Conservation (phyloP, 2,888 invertebrate genomes). For the Seira ritae region DNA sequence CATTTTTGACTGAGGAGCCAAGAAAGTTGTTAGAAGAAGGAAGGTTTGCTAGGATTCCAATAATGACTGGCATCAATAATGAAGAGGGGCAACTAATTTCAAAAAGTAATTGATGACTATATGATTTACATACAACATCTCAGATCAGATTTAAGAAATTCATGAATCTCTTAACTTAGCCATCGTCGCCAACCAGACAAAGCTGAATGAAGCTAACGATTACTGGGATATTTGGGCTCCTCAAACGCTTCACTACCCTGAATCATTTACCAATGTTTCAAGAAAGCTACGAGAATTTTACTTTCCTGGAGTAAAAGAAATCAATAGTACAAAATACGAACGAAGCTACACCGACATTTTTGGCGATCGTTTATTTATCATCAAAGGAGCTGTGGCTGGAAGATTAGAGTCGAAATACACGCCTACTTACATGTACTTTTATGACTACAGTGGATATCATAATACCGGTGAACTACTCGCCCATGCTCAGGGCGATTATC, state of each 20-base stretch:
- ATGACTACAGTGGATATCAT: conserved; percentile 42
- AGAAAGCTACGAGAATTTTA: conserved; percentile 59
- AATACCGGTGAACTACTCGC: conserved; percentile 46
- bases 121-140: background rate
- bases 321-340: conserved; percentile 45
- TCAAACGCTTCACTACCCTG: conserved; percentile 45
- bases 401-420: conserved; percentile 46
- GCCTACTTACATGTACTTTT: conserved; percentile 61
- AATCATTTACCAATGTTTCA: conserved; percentile 23
- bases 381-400: conserved; percentile 42
- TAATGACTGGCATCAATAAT: conserved; percentile 64
- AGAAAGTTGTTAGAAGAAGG: conserved; percentile 56
- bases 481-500: conserved; percentile 40
- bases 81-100: conserved; percentile 65
- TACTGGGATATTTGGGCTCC: conserved; percentile 60
- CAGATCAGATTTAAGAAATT: no score
- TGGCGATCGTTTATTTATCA: conserved; percentile 63
- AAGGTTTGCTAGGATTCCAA: conserved; percentile 61
- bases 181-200: conserved; percentile 56
- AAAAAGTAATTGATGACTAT: no score
- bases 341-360: conserved; percentile 54
- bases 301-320: conserved; percentile 53
- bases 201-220: conserved; percentile 60
- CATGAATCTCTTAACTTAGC: conserved; percentile 30
- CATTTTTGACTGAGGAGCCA: conserved; percentile 69